Evolutionary conservation across 2,888 invertebrate genomes (phyloP), one percentile per base, ranked within the genome.

Genomic region (Apamea crenata): DNA sequence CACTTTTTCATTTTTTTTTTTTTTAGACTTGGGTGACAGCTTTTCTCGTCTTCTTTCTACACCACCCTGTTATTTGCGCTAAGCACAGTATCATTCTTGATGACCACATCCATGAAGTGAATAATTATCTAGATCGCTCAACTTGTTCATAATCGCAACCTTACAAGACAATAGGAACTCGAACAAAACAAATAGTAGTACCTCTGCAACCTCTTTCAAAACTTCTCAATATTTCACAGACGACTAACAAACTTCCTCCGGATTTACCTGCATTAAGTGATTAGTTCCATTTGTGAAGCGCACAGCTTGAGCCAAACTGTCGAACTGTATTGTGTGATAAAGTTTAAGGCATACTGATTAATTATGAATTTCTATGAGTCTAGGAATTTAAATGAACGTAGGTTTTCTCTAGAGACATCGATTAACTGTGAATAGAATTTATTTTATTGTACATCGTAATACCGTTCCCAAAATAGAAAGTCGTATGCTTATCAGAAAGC

Each of bases 251-350:
- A 95, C 92, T 93, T 92, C 84, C 67, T 75, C 86, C 77, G 89
- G 92, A 90, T 92, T 92, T 92, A 95, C 95, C 94, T 95, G 95
- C 94, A 94, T 95, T 96, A 95, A 95, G 95, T 95, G 96, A 96
- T 96, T 96, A 96, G 96, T 96, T 92, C 94, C 96, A 96, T 96
- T 96, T 96, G 95, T 83, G 92, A 95, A 93, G 90, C 93, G 93
- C 96, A 96, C 95, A 95, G 94, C 93, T 92, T 92, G 91, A 90
- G 87, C 89, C 81, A 84, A 89, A 90, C 90, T 91, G 89, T 86
- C 88, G 89, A 89, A 90, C 87, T 90, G 90, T 90, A 90, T 91
- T 93, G 90, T 90, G 87, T 86, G 25, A 29, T 10, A 87, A 91
- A 93, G 90, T 91, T 90, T 91, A 88, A 85, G 87, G 87, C 83